Evolutionary conservation across 2,888 invertebrate species (phyloP), one percentile per base, ranked within the genome.

Genomic region (Aethes cnicana): DNA sequence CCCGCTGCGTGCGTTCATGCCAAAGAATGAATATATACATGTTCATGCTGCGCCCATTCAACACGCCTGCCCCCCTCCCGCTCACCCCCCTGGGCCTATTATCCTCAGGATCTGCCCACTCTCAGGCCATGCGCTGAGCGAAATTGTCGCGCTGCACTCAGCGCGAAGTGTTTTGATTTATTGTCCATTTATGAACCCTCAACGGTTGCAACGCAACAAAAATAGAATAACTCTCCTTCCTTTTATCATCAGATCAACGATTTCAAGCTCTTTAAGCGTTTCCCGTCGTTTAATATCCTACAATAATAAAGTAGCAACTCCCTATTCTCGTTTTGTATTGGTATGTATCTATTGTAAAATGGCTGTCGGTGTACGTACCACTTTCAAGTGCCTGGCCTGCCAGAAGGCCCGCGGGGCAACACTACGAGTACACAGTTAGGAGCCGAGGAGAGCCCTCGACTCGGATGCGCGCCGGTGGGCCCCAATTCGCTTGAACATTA

Each of bases 101-200:
- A 67, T 63, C 63, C 64, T 63, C 66, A 57, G 56, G 61, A 60
- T 70, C 74, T 64, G 58, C 66, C 68, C 64, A 66, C 68, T 61
- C 70, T 69, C 65, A 64, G 65, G 56, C 63, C 61, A 64, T 66
- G 62, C 70, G 62, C 64, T 63, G 54, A 72, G 77, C 73, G 63
- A 84, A 84, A 81, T 84, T 78, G 77, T 69, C 69, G 68, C 69
- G 70, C 74, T 79, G 78, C 79, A 80, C 81, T 84, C 79, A 69
- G 67, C 72, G 72, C 67, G 63, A 75, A 84, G 73, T 81, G 81
- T 84, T 85, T 78, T 84, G 87, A 87, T 86, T 87, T 88, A 86
- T 83, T 77, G 79, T 68, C 71, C 81, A 81, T 85, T 85, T 87
- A 83, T 83, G 76, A 69, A 68, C 73, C 73, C 76, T 78, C 72